Base-by-base conservation (phyloP, 2,888 invertebrate species). In the Ditylenchus weischeri region DNA sequence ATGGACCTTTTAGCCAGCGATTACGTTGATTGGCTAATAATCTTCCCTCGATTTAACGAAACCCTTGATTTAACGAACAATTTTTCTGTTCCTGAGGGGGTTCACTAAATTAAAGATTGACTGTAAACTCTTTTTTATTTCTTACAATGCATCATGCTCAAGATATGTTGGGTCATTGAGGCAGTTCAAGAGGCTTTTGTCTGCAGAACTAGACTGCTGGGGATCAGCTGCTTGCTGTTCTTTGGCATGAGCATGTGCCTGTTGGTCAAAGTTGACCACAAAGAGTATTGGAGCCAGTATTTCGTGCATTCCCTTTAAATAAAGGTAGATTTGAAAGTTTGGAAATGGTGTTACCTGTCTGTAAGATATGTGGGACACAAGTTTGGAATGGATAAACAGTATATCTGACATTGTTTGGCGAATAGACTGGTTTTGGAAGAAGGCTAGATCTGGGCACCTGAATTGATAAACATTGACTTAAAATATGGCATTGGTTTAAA, bases 261-360 rank as follows among this genome's bases (percentile, higher is more conserved):
- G 88, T 74, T 90, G 89, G 83, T 91, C 91, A 72, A 88, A 87
- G 78, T 89, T 88, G 29, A 91, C 85, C 15, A 91, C 90, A 81
- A 89, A 90, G 38, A 91, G 85, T 61, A 91, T 84, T 0, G 91
- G 91, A 0, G 91, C 91, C 62, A 91, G 84, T 61, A 91, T 87
- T 84, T 91, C 91, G 84, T 91, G 91, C 91, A 91, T 91, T 29
- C 91, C 91, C 86, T 88, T 10, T 7, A 54, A 29, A 21, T 50
- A 19, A 50, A 54, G n/a, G 1, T 54, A 54, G n/a, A 13, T 10
- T 11, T 54, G 4, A 23, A 23, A 2, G 13, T 21, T 54, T 29
- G n/a, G 13, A 54, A 54, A 21, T 15, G 54, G 18, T 50, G 15
- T 19, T n/a, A 77, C 87, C 85, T 91, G 91, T 54, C 90, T 87